These are phyloP conservation scores for Ichneumon xanthorius DNA, from an alignment of 2,888 invertebrate species.

Conservation along the genomic window DNA sequence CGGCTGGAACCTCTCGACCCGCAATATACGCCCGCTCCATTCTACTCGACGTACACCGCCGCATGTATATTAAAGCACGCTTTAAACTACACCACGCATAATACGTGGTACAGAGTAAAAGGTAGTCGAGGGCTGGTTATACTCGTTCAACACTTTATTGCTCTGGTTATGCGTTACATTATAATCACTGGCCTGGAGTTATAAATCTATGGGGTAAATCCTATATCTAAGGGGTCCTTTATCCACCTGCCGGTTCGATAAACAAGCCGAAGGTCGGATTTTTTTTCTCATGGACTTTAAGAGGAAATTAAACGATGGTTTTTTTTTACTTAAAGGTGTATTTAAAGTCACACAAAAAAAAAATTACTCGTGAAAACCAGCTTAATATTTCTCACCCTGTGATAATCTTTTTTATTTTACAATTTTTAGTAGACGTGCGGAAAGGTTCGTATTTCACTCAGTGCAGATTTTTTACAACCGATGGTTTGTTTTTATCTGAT, in stretches of 20 bases:
- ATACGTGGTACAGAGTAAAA: not conserved
- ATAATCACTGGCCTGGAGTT: constrained; percentile 26
- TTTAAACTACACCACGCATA: constrained; percentile 57
- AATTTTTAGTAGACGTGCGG: too few species aligned
- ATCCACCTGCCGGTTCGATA: not conserved
- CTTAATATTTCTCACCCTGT: too few species aligned
- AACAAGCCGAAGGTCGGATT: not conserved
- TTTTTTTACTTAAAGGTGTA: too few species aligned
- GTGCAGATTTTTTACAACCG: too few species aligned
- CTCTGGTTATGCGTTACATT: constrained; percentile 67
- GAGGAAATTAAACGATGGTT: not conserved
- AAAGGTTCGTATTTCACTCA: too few species aligned
- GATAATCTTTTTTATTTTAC: too few species aligned
- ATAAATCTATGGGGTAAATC: not conserved
- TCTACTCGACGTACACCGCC: constrained; percentile 45
- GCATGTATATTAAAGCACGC: constrained; percentile 71
- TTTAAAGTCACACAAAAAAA: not conserved
- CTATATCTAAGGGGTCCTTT: not conserved
- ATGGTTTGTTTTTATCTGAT: too few species aligned
- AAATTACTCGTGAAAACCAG: not conserved
- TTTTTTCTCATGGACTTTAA: not conserved
- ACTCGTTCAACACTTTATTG: constrained; percentile 71
- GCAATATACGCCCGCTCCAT: constrained; percentile 28
- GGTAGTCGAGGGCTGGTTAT: constrained; percentile 12
- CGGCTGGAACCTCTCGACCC: constrained; percentile 19